These are phyloP conservation scores for Eupithecia tripunctaria DNA, from an alignment of 2,888 invertebrate species.

Conservation along the genomic window DNA sequence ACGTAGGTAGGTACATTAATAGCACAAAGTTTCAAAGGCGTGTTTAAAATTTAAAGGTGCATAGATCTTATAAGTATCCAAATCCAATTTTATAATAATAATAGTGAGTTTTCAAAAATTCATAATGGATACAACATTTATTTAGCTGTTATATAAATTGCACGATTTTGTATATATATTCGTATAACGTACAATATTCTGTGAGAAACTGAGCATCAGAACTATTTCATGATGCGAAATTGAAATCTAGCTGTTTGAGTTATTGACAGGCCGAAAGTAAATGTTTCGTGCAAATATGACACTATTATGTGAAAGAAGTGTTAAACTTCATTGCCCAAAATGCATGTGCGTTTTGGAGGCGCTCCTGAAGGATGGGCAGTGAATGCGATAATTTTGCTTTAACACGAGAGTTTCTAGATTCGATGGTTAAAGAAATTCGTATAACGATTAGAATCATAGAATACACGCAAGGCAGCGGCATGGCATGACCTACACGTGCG, in stretches of 20 bases:
- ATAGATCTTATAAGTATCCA: slow-evolving; percentile 24
- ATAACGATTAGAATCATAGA: background rate
- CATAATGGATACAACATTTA: background rate
- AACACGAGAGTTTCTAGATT: background rate
- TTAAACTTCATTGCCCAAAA: background rate
- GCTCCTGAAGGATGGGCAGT: background rate
- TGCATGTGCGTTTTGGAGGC: background rate
- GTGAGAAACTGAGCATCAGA: background rate
- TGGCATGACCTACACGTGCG: background rate
- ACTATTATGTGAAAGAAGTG: background rate
- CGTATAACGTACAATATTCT: slow-evolving; percentile 21
- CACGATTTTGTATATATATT: slow-evolving; percentile 32
- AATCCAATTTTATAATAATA: slow-evolving; percentile 24
- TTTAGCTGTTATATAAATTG: slow-evolving; percentile 24
- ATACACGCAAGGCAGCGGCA: background rate
- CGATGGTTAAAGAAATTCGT: background rate
- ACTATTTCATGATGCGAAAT: background rate
- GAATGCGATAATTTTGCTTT: background rate
- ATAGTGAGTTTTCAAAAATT: background rate
- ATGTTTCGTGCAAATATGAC: background rate
- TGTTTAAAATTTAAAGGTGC: slow-evolving; percentile 40
- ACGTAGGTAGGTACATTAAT: slow-evolving; percentile 9
- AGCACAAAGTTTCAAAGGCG: slow-evolving; percentile 17
- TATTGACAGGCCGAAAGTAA: background rate
- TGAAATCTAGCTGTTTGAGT: background rate